A percentile compares a stretch with the other conserved stretches of the same genome.
Evolutionary conservation across 1,140 invertebrate genomes (phyloP).

Genomic region (Trachymyrmex cornetzi): DNA sequence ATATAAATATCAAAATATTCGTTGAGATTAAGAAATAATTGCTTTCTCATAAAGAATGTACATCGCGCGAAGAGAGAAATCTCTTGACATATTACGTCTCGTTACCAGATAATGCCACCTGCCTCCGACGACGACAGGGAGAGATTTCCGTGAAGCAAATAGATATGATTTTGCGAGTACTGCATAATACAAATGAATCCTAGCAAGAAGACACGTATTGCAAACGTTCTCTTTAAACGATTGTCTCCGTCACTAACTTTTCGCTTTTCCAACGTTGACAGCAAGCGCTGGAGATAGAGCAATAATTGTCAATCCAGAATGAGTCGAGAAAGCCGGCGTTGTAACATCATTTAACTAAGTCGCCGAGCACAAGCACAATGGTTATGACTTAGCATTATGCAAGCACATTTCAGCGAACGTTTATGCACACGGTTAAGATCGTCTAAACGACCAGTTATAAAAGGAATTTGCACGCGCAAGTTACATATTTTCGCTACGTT

Average conservation of each 20-base stretch:
- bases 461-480: neutral
- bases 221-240: neutral
- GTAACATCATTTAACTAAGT: constrained; percentile 32
- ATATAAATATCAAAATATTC: neutral
- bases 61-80: neutral
- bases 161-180: neutral
- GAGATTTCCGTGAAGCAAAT: neutral
- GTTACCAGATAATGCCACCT: constrained; percentile 3
- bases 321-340: neutral
- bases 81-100: constrained; percentile 26
- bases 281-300: neutral
- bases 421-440: constrained; percentile 10
- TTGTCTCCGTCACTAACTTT: neutral
- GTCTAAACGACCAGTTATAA: neutral
- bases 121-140: neutral
- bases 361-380: neutral
- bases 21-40: constrained; percentile 1
- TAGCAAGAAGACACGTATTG: neutral
- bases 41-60: neutral
- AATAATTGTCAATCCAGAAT: constrained; percentile 11
- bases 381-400: constrained; percentile 8
- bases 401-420: constrained; percentile 8
- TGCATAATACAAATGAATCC: constrained; percentile 10
- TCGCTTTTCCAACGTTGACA: neutral
- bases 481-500: neutral